Evolutionary conservation across 1,140 invertebrate species (phyloP).

Genomic region (Cherax destructor): DNA sequence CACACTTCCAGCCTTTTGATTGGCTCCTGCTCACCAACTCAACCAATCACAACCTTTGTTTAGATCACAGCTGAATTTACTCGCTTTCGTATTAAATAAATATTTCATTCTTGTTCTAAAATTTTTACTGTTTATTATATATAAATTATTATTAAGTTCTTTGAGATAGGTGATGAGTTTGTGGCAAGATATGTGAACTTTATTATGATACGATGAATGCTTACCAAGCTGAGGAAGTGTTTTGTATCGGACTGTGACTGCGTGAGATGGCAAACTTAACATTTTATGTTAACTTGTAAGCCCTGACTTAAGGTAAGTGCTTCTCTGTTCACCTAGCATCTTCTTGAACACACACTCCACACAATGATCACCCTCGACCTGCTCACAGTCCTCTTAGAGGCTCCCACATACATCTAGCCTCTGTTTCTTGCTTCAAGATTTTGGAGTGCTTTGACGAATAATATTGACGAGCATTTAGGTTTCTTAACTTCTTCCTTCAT

Average conservation of each 20-base stretch:
- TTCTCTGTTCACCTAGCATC: background rate
- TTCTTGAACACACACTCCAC: background rate
- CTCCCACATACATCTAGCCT: background rate
- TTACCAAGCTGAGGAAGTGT: conserved; percentile 34
- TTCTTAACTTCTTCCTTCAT: background rate
- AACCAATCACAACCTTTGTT: conserved; percentile 40
- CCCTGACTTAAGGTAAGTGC: conserved; percentile 9
- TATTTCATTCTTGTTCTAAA: background rate
- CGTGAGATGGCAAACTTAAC: conserved; percentile 35
- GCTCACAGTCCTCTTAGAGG: background rate
- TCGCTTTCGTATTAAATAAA: conserved; percentile 1
- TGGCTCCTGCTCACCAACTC: background rate
- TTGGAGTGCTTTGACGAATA: background rate
- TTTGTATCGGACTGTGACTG: conserved; percentile 40
- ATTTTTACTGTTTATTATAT: background rate
- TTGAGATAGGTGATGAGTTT: background rate
- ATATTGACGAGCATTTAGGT: background rate
- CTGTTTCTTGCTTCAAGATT: background rate
- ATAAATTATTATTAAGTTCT: background rate
- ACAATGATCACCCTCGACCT: background rate
- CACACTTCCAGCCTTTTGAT: background rate
- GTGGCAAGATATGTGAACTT: background rate
- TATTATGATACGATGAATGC: conserved; percentile 38
- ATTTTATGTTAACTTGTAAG: conserved; percentile 46
- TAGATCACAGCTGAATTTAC: conserved; percentile 1